phyloP scores from a whole-genome alignment of 2,888 invertebrate genomes.

The Perithous albicinctus region DNA sequence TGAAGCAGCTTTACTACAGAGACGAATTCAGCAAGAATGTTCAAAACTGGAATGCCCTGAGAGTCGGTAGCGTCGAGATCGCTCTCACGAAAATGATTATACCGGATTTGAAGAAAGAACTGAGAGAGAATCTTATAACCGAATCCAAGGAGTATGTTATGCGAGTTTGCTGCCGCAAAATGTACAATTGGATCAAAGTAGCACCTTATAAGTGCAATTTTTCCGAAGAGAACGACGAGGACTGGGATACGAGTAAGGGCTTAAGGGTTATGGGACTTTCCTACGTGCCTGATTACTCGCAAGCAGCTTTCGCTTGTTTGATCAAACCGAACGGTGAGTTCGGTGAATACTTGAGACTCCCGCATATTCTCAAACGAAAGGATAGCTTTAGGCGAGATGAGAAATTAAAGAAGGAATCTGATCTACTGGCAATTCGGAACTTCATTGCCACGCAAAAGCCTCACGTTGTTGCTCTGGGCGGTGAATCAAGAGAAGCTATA shows the following conservation, averaged over 20 bases:
- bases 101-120: constrained; percentile 94
- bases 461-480: constrained; percentile 96
- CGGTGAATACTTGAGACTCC: constrained; percentile 94
- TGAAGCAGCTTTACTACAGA: constrained; percentile 93
- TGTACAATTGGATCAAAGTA: constrained; percentile 94
- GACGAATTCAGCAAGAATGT: constrained; percentile 97
- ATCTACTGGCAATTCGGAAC: constrained; percentile 89
- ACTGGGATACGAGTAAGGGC: constrained; percentile 94
- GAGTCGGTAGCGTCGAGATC: constrained; percentile 93
- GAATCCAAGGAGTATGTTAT: constrained; percentile 94
- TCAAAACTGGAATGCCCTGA: constrained; percentile 96
- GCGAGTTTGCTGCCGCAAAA: constrained; percentile 92
- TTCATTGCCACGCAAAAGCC: constrained; percentile 97
- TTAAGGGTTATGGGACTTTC: constrained; percentile 93
- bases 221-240: constrained; percentile 93
- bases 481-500: constrained; percentile 95
- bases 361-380: constrained; percentile 92
- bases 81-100: constrained; percentile 90
- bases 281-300: constrained; percentile 92
- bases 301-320: constrained; percentile 94
- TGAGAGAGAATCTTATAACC: constrained; percentile 90
- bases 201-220: constrained; percentile 90
- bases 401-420: constrained; percentile 88
- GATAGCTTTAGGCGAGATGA: constrained; percentile 89
- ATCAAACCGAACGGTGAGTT: constrained; percentile 95